Percentiles rank a stretch among this genome's conserved stretches.
Evolutionary conservation across 2,888 invertebrate genomes (phyloP).

Genomic region (Sesia apiformis): DNA sequence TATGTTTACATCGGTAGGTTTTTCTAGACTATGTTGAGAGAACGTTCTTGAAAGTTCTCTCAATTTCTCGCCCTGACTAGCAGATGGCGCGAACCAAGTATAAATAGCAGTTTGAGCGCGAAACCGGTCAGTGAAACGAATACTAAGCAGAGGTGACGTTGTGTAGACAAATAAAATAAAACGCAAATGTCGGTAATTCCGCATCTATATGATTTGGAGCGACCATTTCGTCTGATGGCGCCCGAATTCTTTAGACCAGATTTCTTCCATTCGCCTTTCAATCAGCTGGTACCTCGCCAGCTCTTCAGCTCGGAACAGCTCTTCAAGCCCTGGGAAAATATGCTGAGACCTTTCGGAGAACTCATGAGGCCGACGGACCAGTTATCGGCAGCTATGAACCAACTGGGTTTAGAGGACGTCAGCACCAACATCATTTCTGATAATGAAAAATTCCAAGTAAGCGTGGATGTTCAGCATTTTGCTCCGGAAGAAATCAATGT

Average conservation of each 20-base stretch:
- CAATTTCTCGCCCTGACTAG: constrained; percentile 7
- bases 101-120: constrained; percentile 19
- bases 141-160: too few species aligned
- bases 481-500: constrained; percentile 84
- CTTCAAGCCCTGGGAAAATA: constrained; percentile 27
- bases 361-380: constrained; percentile 41
- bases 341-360: constrained; percentile 25
- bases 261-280: constrained; percentile 22
- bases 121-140: constrained; percentile 5
- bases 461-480: constrained; percentile 85
- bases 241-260: constrained; percentile 40
- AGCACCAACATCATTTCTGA: constrained; percentile 60
- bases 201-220: constrained; percentile 36
- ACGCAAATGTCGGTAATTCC: constrained; percentile 47
- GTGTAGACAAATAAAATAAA: not conserved
- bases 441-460: constrained; percentile 77
- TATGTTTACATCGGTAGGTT: not conserved
- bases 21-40: constrained; percentile 11
- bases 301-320: constrained; percentile 17
- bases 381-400: constrained; percentile 38
- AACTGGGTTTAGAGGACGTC: constrained; percentile 51
- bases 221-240: constrained; percentile 49
- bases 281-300: constrained; percentile 19
- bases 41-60: constrained; percentile 24
- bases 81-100: constrained; percentile 31